Conservation (phyloP, 2,888 invertebrate genomes). For the Dicyrtoma fusca region DNA sequence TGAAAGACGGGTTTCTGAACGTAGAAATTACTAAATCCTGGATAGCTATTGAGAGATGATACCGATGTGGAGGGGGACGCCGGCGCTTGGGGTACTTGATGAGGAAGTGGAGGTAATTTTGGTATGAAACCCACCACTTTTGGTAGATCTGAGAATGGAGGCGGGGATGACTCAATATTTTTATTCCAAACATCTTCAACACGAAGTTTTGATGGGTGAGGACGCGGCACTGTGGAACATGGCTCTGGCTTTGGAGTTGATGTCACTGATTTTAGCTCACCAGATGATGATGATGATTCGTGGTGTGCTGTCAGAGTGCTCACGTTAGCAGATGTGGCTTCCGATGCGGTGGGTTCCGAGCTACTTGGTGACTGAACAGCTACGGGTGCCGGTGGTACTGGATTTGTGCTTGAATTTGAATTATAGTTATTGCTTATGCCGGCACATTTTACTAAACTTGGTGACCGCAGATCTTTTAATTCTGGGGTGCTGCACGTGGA, state of each 20-base stretch:
- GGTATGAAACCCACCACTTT: constrained; percentile 31
- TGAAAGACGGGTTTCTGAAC: constrained; percentile 33
- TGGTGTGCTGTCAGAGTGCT: too few species aligned
- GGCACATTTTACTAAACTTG: constrained; percentile 14
- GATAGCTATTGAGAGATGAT: not conserved
- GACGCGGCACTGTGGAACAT: not conserved
- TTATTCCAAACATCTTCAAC: constrained; percentile 39
- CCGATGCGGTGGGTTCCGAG: too few species aligned
- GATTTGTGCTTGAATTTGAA: not conserved
- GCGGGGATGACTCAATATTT: constrained; percentile 30
- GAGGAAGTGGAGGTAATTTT: constrained; percentile 20
- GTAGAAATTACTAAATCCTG: constrained; percentile 21
- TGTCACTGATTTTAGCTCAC: not conserved
- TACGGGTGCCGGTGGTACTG: too few species aligned
- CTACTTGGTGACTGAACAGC: too few species aligned
- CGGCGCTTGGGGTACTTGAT: not conserved
- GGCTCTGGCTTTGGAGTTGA: not conserved
- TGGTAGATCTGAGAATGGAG: constrained; percentile 25
- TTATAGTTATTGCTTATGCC: not conserved
- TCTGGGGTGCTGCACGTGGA: not conserved
- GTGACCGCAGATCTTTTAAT: constrained; percentile 16
- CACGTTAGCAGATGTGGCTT: too few species aligned
- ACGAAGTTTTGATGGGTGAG: constrained; percentile 5
- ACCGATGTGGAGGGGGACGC: not conserved
- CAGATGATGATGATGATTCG: not conserved